Base-by-base conservation (phyloP, 2,113 vertebrate genomes). In the Cyanoramphus novaezelandiae region DNA sequence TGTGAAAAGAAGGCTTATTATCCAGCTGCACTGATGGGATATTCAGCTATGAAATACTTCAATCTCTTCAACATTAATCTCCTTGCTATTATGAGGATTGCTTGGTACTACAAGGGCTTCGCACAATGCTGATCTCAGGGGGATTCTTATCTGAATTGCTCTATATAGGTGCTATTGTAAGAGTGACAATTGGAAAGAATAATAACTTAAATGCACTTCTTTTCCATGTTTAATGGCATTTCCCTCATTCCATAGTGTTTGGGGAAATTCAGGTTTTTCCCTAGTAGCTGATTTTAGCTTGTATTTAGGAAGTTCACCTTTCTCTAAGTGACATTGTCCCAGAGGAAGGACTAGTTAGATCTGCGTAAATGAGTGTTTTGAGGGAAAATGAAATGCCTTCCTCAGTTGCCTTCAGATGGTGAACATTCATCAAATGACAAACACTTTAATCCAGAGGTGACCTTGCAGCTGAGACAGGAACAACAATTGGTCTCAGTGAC, bases 381-480 rank as follows among this genome's bases (percentile, higher is more conserved):
- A 74, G 79, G 81, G 81, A 74, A 93, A 93, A 92, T 46, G 4
- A 78, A 49, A 63, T 59, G 1, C 6, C 28, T 82, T 86, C 33
- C 5, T 87, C 35, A 27, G 64, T 72, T 85, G n/a, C 52, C 13
- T 87, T 78, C 41, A 63, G 28, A n/a, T 7, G 11, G 57, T 15
- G 20, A 82, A 52, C 72, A 72, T 46, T 84, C n/a, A 65, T 86
- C 88, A 86, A 47, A 88, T 25, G 79, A 47, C 14, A 96, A 91
- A 62, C 84, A 87, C 86, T 92, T 96, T 86, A 86, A 90, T 83
- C 35, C 55, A 84, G 75, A 59, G 28, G 19, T 62, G 95, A 94
- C 95, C 96, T 96, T 96, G 94, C 37, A 93, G 53, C 87, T 86
- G 90, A 82, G 77, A 86, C 41, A 68, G 35, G 93, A 94, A 91